Percentiles rank a stretch among this genome's conserved stretches.
Conservation (phyloP, 2,113 vertebrate genomes). For the Sinocyclocheilus grahami region DNA sequence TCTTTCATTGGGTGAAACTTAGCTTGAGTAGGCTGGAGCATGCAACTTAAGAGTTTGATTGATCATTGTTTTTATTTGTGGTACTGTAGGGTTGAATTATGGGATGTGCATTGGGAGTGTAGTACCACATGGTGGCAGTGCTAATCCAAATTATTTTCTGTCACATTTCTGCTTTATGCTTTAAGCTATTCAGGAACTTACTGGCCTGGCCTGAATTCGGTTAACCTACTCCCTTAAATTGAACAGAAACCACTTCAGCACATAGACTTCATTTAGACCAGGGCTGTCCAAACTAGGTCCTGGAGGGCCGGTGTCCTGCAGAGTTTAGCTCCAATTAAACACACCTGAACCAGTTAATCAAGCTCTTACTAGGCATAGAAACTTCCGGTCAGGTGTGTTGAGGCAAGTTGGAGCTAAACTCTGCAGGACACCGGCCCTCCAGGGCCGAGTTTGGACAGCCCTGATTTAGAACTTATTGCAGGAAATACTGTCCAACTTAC, state of each 20-base stretch:
- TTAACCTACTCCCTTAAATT: background rate
- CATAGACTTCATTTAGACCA: background rate
- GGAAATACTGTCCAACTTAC: background rate
- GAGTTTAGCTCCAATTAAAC: too few species aligned
- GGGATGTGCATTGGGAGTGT: background rate
- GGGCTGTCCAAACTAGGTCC: too few species aligned
- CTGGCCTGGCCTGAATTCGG: background rate
- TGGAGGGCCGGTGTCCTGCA: too few species aligned
- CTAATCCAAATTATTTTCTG: background rate
- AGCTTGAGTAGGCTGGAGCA: background rate
- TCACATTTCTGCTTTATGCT: background rate
- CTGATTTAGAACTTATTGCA: background rate
- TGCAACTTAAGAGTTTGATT: background rate
- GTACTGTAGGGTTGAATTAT: background rate
- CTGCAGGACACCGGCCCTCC: too few species aligned
- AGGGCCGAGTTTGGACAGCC: too few species aligned
- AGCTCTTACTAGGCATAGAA: too few species aligned
- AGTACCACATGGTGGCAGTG: slow-evolving; percentile 23
- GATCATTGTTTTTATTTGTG: background rate
- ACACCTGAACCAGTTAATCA: too few species aligned
- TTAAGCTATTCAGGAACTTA: slow-evolving; percentile 8
- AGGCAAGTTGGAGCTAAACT: too few species aligned
- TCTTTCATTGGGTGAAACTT: background rate
- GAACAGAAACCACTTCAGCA: background rate
- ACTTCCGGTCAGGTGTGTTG: too few species aligned